Base-by-base conservation (phyloP, 1,140 invertebrate genomes). In the Eubasilissa regina region DNA sequence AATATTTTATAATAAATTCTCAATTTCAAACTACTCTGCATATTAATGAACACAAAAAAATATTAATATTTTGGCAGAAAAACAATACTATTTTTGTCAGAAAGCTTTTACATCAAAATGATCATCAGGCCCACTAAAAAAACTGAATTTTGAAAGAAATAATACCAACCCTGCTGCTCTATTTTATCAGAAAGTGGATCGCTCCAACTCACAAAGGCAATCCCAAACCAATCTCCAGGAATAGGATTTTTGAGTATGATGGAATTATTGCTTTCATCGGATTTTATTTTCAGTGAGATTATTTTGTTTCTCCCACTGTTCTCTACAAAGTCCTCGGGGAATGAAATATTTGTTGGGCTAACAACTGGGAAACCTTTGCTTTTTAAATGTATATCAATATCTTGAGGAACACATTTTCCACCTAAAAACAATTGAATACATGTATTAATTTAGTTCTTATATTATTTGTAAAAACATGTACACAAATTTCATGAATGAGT, bases 161-260 rank as follows among this genome's bases (percentile, higher is more conserved):
- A 44, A 19, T 58, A n/a, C 60, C 56, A 44, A 94, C 94, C 94
- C 91, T 94, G 90, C 82, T 94, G 94, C 80, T 91, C 91, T 81
- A 95, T 94, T 81, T 91, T 91, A 78, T 92, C 91, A 35, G 89
- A 89, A 82, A 91, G 87, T 11, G 92, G 92, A 89, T 93, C 91
- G 7, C 87, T 88, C 90, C 92, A 93, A 15, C 91, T 90, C 75
- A 94, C 86, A 86, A 94, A 95, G 9, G 93, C 93, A 43, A 93
- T 91, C 1, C 91, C 92, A 88, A 92, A 95, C 93, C 94, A 95
- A 83, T 92, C 91, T 8, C 94, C 94, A 0, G 93, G 89, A 6
- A 90, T 83, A 0, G 94, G 94, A 77, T 77, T 83, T 4, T 43
- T 60, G 13, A 83, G 35, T 12, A 47, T 43, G 7, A 83, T 51